Conservation (phyloP, 1,140 invertebrate species). For the Oreohelix idahoensis region DNA sequence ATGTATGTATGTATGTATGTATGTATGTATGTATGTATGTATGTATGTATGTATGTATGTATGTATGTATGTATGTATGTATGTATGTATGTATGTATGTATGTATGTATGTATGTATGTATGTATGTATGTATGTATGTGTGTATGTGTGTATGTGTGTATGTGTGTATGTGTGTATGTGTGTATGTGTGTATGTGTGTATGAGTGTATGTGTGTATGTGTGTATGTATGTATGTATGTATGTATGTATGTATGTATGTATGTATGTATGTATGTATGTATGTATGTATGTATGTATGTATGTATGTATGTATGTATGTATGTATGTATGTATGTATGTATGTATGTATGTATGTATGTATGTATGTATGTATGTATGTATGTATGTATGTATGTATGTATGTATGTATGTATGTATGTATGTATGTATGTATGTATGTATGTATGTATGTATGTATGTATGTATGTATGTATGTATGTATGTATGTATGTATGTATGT, state of each 20-base stretch:
- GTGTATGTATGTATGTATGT: constrained; percentile 18
- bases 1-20: background rate
- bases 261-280: constrained; percentile 22
- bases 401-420: constrained; percentile 22
- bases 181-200: too few species aligned
- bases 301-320: constrained; percentile 22
- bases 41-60: background rate
- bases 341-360: constrained; percentile 22
- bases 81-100: background rate
- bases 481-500: constrained; percentile 22
- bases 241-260: constrained; percentile 22
- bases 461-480: constrained; percentile 21
- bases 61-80: background rate
- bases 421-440: constrained; percentile 19
- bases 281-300: constrained; percentile 21
- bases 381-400: constrained; percentile 22
- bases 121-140: background rate
- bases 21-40: background rate
- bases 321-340: constrained; percentile 22
- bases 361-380: constrained; percentile 22
- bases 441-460: constrained; percentile 21
- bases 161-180: background rate
- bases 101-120: constrained; percentile 5
- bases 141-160: background rate
- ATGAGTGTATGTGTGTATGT: too few species aligned